A percentile compares a stretch with the other conserved stretches of the same genome.
phyloP scores from a whole-genome alignment of 2,797 vertebrate species.

The Accipiter fasciatus region DNA sequence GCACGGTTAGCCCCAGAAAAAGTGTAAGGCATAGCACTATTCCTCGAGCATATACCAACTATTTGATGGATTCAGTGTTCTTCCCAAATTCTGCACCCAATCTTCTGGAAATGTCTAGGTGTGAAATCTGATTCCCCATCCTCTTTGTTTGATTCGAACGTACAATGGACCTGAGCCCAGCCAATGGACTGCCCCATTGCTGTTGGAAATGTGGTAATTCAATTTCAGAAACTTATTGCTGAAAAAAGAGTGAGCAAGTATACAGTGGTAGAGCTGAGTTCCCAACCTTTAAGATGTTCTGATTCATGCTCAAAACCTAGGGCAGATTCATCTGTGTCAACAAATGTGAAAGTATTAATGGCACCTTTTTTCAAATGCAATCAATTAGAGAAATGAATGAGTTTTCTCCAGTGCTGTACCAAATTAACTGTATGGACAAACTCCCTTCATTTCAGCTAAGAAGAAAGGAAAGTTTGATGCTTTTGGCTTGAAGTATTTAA shows the following conservation, averaged over 20 bases:
- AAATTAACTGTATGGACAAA: neutral
- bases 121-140: neutral
- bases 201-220: neutral
- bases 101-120: neutral
- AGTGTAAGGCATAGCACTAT: neutral
- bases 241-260: neutral
- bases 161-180: fast-evolving
- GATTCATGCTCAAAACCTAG: neutral
- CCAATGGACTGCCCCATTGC: neutral
- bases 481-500: neutral
- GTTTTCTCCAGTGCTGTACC: neutral
- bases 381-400: neutral
- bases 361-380: neutral
- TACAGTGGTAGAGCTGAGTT: neutral
- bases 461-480: neutral
- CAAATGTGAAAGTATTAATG: neutral
- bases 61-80: neutral
- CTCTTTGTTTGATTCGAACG: neutral
- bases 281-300: neutral
- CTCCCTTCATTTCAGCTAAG: neutral
- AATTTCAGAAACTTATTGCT: neutral
- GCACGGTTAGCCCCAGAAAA: neutral
- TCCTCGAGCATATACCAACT: neutral
- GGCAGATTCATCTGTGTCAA: neutral
- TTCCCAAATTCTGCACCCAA: neutral